These are phyloP conservation scores for Egretta garzetta DNA, from an alignment of 2,113 vertebrate genomes.

Conservation along the genomic window DNA sequence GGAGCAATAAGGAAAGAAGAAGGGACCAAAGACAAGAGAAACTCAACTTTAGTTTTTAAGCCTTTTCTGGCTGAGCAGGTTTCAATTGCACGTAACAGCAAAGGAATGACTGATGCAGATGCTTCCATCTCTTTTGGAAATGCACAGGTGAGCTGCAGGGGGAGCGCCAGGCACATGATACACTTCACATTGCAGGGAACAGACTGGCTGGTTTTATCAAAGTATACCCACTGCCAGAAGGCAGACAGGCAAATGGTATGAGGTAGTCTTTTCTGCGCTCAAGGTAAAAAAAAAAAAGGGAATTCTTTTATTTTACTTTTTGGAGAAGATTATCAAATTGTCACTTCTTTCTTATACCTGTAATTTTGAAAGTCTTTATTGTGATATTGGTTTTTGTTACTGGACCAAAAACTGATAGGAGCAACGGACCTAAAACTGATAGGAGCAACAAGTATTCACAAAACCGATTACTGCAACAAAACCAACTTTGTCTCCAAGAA, in stretches of 20 bases:
- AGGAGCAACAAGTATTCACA: background rate
- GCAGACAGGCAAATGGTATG: background rate
- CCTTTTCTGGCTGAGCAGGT: background rate
- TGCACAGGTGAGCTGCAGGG: background rate
- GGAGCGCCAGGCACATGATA: background rate
- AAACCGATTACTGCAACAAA: background rate
- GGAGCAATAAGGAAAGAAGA: conserved; percentile 32
- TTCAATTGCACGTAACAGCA: rapidly evolving
- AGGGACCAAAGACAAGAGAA: background rate
- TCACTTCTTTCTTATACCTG: background rate
- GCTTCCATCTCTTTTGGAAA: background rate
- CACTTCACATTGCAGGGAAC: rapidly evolving
- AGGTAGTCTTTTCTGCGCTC: background rate
- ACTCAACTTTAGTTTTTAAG: background rate
- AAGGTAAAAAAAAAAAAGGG: background rate
- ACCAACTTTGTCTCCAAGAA: background rate
- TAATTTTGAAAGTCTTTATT: background rate
- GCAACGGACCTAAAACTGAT: background rate
- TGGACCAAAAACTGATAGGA: background rate
- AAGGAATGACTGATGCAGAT: background rate
- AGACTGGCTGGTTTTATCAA: background rate
- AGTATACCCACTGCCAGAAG: background rate
- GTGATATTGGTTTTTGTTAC: background rate
- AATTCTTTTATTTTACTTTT: background rate
- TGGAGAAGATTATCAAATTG: background rate